phyloP scores from a whole-genome alignment of 1,140 invertebrate genomes.

The Danaus plexippus region DNA sequence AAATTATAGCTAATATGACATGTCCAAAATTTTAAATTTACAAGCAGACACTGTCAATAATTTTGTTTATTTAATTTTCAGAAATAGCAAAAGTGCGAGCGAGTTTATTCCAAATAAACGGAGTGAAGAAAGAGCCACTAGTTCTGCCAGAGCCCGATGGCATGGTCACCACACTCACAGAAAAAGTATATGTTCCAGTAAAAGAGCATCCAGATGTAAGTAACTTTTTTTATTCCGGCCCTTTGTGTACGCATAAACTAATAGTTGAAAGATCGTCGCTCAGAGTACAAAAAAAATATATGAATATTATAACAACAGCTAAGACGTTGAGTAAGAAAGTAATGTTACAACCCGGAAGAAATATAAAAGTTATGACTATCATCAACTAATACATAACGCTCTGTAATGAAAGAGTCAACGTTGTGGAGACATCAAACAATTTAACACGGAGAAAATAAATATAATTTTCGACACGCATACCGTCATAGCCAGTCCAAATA shows the following conservation, averaged over 20 bases:
- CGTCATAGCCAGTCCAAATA: conserved; percentile 23
- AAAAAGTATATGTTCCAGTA: conserved; percentile 99
- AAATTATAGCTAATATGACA: conserved; percentile 48
- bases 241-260: conserved; percentile 3
- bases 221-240: conserved; percentile 42
- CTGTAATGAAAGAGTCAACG: too few species aligned
- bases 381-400: too few species aligned
- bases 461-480: conserved; percentile 11
- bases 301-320: too few species aligned
- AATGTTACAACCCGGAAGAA: conserved; percentile 9
- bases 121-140: conserved; percentile 93
- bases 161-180: conserved; percentile 90
- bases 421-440: too few species aligned
- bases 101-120: conserved; percentile 98
- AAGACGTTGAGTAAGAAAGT: too few species aligned
- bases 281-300: too few species aligned
- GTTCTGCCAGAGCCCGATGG: conserved; percentile 94
- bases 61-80: conserved; percentile 76
- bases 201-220: conserved; percentile 99
- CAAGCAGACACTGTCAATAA: conserved; percentile 30
- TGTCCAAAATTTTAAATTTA: conserved; percentile 40
- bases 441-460: conserved; percentile 9
- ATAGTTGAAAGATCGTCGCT: too few species aligned
- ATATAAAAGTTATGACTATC: conserved; percentile 3
- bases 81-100: conserved; percentile 98